phyloP scores from a whole-genome alignment of 2,888 invertebrate genomes.

The Serrognathus titanus region DNA sequence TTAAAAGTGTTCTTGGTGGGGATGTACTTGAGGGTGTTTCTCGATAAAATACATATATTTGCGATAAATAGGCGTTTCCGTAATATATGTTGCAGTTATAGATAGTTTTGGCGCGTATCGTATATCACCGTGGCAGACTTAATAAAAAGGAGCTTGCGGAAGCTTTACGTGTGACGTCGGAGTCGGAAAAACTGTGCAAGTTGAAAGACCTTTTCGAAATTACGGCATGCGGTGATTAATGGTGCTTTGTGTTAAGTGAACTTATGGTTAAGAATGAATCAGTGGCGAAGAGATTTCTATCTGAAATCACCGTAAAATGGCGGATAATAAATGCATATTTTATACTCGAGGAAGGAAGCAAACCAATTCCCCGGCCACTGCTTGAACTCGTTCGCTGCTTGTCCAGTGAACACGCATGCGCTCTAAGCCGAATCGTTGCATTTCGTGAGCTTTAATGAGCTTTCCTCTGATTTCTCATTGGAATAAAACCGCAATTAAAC shows the following conservation, averaged over 20 bases:
- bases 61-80: too few relatives aligned
- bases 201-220: slow-evolving; percentile 22
- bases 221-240: slow-evolving; percentile 32
- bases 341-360: slow-evolving; percentile 45
- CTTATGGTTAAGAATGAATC: slow-evolving; percentile 36
- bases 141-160: too few relatives aligned
- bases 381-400: slow-evolving; percentile 28
- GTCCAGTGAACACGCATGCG: slow-evolving; percentile 43
- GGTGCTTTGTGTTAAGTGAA: slow-evolving; percentile 37
- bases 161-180: too few relatives aligned
- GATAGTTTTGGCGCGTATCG: too few relatives aligned
- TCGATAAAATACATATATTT: too few relatives aligned
- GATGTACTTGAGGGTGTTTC: too few relatives aligned
- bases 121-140: too few relatives aligned
- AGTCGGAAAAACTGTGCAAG: slow-evolving; percentile 5
- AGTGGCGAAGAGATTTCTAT: slow-evolving; percentile 31
- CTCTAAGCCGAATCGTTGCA: slow-evolving; percentile 30
- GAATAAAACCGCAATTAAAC: slow-evolving; percentile 13
- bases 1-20: too few relatives aligned
- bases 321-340: slow-evolving; percentile 42
- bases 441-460: slow-evolving; percentile 37
- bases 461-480: slow-evolving; percentile 25
- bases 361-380: slow-evolving; percentile 44
- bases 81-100: too few relatives aligned
- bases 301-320: slow-evolving; percentile 41